A percentile compares a stretch with the other conserved stretches of the same genome.
These are phyloP conservation scores for Sebastiscus albofasciatus DNA, from an alignment of 2,797 vertebrate genomes.

Conservation along the genomic window DNA sequence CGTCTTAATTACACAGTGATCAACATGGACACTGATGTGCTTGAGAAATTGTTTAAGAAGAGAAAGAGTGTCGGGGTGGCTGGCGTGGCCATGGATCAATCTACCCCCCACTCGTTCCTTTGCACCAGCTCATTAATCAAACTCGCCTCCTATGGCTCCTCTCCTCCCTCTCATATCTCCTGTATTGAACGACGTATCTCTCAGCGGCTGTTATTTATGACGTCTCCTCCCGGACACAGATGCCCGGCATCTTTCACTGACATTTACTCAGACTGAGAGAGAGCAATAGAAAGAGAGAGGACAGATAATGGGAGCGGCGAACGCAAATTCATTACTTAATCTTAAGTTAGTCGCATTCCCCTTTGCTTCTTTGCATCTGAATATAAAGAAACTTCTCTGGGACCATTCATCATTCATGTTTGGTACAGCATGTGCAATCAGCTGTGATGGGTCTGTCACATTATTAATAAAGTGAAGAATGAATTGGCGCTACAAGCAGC, in stretches of 20 bases:
- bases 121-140: constrained; percentile 61
- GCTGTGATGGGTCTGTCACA: background rate
- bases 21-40: background rate
- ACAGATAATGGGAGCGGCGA: constrained; percentile 4
- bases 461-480: background rate
- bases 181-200: constrained; percentile 47
- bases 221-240: constrained; percentile 38
- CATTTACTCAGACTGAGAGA: constrained; percentile 57
- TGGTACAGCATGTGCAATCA: background rate
- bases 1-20: constrained; percentile 2
- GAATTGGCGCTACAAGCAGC: constrained; percentile 2
- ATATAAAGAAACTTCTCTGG: background rate
- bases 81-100: constrained; percentile 32
- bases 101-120: constrained; percentile 2
- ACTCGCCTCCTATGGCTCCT: constrained; percentile 35
- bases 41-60: constrained; percentile 8
- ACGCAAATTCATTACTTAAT: background rate
- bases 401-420: background rate
- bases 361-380: background rate
- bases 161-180: constrained; percentile 44
- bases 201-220: constrained; percentile 57
- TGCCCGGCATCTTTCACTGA: constrained; percentile 52
- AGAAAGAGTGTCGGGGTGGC: background rate
- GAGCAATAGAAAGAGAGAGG: constrained; percentile 2
- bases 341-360: background rate